These are phyloP conservation scores for Lepidonotus clava DNA, from an alignment of 2,888 invertebrate species.

Conservation along the genomic window DNA sequence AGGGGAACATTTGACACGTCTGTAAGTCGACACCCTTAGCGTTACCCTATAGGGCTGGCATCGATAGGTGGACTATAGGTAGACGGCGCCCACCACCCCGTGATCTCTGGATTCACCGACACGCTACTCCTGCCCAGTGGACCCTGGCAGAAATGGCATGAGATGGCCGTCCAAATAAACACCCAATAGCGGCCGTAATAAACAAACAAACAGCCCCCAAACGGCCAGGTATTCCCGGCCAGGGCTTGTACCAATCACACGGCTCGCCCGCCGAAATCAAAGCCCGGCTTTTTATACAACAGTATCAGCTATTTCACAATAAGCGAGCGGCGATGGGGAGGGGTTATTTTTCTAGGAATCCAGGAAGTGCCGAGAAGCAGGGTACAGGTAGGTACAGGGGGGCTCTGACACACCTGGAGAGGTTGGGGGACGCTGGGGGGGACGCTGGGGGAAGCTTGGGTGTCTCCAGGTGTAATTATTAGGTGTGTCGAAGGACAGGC, in stretches of 20 bases:
- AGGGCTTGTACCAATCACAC: constrained; percentile 24
- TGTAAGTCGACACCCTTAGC: too few relatives aligned
- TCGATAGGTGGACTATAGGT: too few relatives aligned
- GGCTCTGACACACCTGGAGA: not conserved
- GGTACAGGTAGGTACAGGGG: constrained; percentile 10
- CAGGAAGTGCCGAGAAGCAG: not conserved
- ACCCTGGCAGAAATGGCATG: not conserved
- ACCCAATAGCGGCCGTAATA: not conserved
- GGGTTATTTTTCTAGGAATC: constrained; percentile 13
- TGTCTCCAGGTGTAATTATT: not conserved
- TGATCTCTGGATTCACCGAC: not conserved
- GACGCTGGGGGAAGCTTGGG: not conserved
- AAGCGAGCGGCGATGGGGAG: not conserved
- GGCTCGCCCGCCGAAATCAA: not conserved
- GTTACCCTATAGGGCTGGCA: too few relatives aligned
- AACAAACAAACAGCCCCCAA: not conserved
- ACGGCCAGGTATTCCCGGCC: not conserved
- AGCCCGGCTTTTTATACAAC: constrained; percentile 31
- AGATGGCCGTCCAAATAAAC: not conserved
- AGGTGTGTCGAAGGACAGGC: too few relatives aligned
- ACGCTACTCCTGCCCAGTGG: not conserved
- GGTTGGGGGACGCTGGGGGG: not conserved
- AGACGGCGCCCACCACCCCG: too few relatives aligned
- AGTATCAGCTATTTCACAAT: constrained; percentile 43
- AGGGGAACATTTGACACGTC: too few relatives aligned